These are phyloP conservation scores for Cylindroiulus punctatus DNA, from an alignment of 2,888 invertebrate genomes.

Conservation along the genomic window DNA sequence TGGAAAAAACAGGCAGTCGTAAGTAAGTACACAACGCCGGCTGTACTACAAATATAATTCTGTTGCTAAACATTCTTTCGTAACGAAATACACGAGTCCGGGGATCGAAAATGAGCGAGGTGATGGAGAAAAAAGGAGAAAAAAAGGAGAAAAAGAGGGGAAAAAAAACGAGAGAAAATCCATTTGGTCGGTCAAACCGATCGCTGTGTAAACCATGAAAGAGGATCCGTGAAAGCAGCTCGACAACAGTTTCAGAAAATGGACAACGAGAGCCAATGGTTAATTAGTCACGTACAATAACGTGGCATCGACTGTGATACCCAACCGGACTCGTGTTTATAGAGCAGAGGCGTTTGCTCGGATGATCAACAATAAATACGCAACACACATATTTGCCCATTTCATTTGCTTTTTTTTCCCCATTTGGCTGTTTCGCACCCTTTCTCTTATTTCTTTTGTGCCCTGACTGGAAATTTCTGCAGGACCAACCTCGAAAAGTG, in stretches of 20 bases:
- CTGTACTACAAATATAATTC: slow-evolving; percentile 38
- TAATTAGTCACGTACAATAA: slow-evolving; percentile 42
- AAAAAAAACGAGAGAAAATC: not conserved
- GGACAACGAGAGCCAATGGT: not conserved
- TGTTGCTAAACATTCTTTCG: slow-evolving; percentile 12
- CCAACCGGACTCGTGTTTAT: not conserved
- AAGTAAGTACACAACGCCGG: not conserved
- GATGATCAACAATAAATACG: slow-evolving; percentile 20
- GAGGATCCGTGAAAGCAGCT: not conserved
- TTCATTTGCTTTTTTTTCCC: not conserved
- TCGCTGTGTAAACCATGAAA: slow-evolving; percentile 12
- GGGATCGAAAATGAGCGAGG: not conserved
- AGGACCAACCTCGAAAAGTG: not conserved
- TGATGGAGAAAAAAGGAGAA: no score
- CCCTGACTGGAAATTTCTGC: no score
- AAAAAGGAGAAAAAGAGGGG: not conserved
- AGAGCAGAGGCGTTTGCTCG: slow-evolving; percentile 1
- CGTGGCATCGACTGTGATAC: not conserved
- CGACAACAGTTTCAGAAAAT: slow-evolving; percentile 4
- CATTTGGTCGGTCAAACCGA: slow-evolving; percentile 19
- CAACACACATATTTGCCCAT: slow-evolving; percentile 6
- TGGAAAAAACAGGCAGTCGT: not conserved
- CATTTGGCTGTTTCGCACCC: not conserved
- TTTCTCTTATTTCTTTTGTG: not conserved
- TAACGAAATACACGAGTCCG: slow-evolving; percentile 13